Evolutionary conservation across 2,797 vertebrate species (phyloP).

Genomic region (Hippocampus kuda): DNA sequence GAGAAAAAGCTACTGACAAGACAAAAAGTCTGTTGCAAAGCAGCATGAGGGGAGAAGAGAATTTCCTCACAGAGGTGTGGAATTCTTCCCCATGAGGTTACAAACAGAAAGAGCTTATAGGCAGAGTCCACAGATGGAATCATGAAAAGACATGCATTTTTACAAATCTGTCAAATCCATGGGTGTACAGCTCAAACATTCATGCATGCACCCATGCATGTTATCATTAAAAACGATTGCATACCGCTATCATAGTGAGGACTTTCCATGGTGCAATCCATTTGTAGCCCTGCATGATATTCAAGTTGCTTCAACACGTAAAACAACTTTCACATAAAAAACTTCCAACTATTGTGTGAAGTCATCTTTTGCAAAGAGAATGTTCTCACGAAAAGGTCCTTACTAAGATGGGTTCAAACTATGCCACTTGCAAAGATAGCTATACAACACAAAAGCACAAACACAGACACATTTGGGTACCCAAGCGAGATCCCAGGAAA

Average conservation of each 20-base stretch:
- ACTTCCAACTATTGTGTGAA: not conserved
- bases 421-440: not conserved
- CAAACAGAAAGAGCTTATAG: not conserved
- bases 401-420: not conserved
- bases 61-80: constrained; percentile 6
- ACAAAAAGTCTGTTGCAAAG: constrained; percentile 2
- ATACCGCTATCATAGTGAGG: not conserved
- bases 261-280: not conserved
- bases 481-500: constrained; percentile 66
- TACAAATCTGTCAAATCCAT: not conserved
- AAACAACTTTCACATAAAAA: not conserved
- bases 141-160: constrained; percentile 4
- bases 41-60: not conserved
- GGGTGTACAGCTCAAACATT: not conserved
- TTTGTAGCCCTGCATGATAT: not conserved
- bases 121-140: not conserved
- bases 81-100: not conserved
- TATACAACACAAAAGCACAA: constrained; percentile 1
- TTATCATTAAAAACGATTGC: not conserved
- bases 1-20: not conserved
- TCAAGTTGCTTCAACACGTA: not conserved
- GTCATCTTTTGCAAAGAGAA: not conserved
- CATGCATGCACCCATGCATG: constrained; percentile 5
- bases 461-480: constrained; percentile 41
- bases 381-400: not conserved